These are phyloP conservation scores for Drosophila serrata DNA, from an alignment of 1,140 invertebrate species.

Conservation along the genomic window DNA sequence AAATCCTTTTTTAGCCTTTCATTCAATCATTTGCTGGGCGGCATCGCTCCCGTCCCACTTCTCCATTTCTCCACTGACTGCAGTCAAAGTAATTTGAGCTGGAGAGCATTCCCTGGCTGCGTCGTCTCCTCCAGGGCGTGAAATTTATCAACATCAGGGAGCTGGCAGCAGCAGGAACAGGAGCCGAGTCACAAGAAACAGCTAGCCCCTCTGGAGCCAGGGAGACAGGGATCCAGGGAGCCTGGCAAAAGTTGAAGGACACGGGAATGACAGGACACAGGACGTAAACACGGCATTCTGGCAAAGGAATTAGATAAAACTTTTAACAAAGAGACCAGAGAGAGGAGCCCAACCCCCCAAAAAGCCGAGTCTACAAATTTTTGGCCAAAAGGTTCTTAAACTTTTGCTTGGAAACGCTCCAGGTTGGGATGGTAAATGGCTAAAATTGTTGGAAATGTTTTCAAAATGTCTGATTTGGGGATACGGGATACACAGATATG, in stretches of 20 bases:
- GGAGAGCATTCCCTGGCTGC: conserved; percentile 38
- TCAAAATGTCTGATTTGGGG: conserved; percentile 20
- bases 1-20: conserved; percentile 78
- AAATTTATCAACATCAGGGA: conserved; percentile 72
- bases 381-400: conserved; percentile 27
- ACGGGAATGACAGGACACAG: conserved; percentile 73
- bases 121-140: conserved; percentile 55
- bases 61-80: conserved; percentile 45
- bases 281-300: conserved; percentile 19
- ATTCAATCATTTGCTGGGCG: conserved; percentile 76
- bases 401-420: conserved; percentile 24
- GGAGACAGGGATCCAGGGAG: background rate
- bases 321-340: conserved; percentile 20
- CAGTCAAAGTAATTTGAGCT: conserved; percentile 76
- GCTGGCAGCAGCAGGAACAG: conserved; percentile 27
- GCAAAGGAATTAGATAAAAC: conserved; percentile 50
- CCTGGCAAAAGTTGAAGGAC: conserved; percentile 72
- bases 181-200: conserved; percentile 9
- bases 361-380: conserved; percentile 1
- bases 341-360: conserved; percentile 3
- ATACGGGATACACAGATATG: conserved; percentile 1
- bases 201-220: conserved; percentile 21
- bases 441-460: conserved; percentile 19
- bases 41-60: conserved; percentile 1
- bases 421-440: conserved; percentile 17